Conservation (phyloP, 2,113 vertebrate species). For the Platichthys flesus region DNA sequence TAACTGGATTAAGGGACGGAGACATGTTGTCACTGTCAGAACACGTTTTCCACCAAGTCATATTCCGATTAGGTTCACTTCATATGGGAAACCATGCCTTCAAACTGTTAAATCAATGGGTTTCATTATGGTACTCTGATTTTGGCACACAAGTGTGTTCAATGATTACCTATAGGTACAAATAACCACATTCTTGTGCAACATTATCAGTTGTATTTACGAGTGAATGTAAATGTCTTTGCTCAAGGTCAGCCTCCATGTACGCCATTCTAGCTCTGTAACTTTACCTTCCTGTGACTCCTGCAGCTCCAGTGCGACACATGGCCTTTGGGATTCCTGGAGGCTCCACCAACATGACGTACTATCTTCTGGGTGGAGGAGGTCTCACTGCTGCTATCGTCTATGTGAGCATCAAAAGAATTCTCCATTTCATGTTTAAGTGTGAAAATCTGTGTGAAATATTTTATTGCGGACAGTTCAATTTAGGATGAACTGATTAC, state of each 20-base stretch:
- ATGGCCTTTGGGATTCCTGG: slow-evolving; percentile 87
- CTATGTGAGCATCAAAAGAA: slow-evolving; percentile 85
- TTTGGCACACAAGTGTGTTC: neutral
- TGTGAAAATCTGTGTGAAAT: no score
- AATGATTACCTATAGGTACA: neutral
- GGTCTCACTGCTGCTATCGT: slow-evolving; percentile 86
- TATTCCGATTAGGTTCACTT: neutral
- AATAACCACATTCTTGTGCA: neutral
- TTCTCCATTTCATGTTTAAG: neutral
- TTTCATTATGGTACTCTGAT: neutral
- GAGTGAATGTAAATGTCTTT: neutral
- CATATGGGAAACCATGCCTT: neutral
- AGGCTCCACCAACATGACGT: slow-evolving; percentile 82
- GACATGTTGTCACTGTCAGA: slow-evolving; percentile 30
- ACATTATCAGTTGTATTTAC: neutral
- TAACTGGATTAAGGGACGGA: slow-evolving; percentile 70
- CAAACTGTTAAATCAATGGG: neutral
- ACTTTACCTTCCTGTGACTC: slow-evolving; percentile 13
- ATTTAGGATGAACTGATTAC: no score
- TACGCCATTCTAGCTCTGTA: neutral
- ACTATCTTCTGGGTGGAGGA: slow-evolving; percentile 86
- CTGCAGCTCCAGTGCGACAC: slow-evolving; percentile 81
- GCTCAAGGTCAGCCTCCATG: neutral
- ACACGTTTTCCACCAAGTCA: neutral
- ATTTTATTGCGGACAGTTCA: no score